Conservation (phyloP, 1,140 invertebrate genomes). For the Brachionus angularis region DNA sequence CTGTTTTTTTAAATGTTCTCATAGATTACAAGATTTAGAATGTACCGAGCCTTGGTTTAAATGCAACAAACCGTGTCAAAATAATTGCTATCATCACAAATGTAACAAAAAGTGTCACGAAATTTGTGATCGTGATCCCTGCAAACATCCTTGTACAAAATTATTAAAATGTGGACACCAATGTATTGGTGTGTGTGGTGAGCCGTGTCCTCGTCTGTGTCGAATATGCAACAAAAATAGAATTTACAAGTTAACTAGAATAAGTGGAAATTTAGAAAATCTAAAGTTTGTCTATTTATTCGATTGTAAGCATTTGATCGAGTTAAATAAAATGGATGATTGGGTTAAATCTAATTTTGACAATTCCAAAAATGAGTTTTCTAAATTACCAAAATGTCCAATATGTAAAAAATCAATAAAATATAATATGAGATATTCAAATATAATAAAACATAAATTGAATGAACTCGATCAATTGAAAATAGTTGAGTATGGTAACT, state of each 20-base stretch:
- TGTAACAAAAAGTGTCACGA: constrained; percentile 64
- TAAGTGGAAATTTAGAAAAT: constrained; percentile 54
- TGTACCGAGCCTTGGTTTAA: constrained; percentile 64
- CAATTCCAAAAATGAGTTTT: background rate
- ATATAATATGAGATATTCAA: constrained; percentile 55
- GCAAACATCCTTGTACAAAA: constrained; percentile 53
- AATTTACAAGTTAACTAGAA: constrained; percentile 61
- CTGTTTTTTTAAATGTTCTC: constrained; percentile 63
- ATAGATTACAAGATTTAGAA: constrained; percentile 59
- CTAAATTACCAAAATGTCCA: constrained; percentile 64
- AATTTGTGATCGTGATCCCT: constrained; percentile 62
- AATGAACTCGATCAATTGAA: constrained; percentile 7
- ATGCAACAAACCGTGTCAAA: constrained; percentile 61
- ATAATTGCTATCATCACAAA: constrained; percentile 60
- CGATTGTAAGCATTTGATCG: constrained; percentile 66
- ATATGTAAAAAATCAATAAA: constrained; percentile 65
- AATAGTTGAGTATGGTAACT: background rate
- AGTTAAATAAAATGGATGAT: constrained; percentile 61
- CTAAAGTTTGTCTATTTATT: constrained; percentile 61
- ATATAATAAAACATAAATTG: background rate
- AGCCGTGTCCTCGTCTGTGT: constrained; percentile 57
- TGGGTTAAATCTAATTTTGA: constrained; percentile 57
- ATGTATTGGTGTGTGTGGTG: constrained; percentile 63
- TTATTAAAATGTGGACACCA: constrained; percentile 62
- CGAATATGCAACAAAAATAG: constrained; percentile 9